A percentile compares a stretch with the other conserved stretches of the same genome.
These are phyloP conservation scores for Alectoris magna DNA, from an alignment of 2,797 vertebrate species.

Conservation along the genomic window DNA sequence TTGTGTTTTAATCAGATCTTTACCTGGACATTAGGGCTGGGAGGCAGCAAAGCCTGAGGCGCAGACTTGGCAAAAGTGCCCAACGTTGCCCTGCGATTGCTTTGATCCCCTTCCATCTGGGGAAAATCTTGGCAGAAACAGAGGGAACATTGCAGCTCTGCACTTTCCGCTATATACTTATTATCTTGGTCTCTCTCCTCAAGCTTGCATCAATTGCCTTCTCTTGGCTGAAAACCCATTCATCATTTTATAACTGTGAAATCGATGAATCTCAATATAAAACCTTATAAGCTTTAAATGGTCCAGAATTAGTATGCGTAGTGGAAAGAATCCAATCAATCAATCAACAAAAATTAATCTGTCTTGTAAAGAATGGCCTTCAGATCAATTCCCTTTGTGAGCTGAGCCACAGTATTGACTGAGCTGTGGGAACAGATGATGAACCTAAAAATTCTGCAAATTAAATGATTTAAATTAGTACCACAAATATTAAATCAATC, in stretches of 20 bases:
- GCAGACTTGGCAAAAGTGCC: neutral
- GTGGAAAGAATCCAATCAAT: neutral
- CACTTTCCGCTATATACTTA: neutral
- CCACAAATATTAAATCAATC: slow-evolving; percentile 42
- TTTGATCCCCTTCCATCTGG: neutral
- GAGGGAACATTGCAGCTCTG: neutral
- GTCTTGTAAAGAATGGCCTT: neutral
- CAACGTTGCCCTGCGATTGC: neutral
- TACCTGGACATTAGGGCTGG: neutral
- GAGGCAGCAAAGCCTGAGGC: neutral
- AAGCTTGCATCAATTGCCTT: neutral
- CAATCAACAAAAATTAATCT: slow-evolving; percentile 44
- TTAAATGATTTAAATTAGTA: slow-evolving; percentile 5
- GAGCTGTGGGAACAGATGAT: slow-evolving; percentile 7
- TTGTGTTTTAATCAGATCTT: neutral
- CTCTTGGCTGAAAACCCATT: neutral
- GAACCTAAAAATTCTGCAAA: neutral
- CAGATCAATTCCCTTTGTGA: slow-evolving; percentile 14
- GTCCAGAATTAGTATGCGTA: neutral
- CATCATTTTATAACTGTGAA: slow-evolving; percentile 4
- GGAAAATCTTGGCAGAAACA: neutral
- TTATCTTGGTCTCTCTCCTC: neutral
- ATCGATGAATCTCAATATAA: neutral
- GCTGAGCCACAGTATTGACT: neutral
- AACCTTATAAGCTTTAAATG: neutral